Base-by-base conservation (phyloP, 2,797 vertebrate species). In the Gadopsis marmoratus region DNA sequence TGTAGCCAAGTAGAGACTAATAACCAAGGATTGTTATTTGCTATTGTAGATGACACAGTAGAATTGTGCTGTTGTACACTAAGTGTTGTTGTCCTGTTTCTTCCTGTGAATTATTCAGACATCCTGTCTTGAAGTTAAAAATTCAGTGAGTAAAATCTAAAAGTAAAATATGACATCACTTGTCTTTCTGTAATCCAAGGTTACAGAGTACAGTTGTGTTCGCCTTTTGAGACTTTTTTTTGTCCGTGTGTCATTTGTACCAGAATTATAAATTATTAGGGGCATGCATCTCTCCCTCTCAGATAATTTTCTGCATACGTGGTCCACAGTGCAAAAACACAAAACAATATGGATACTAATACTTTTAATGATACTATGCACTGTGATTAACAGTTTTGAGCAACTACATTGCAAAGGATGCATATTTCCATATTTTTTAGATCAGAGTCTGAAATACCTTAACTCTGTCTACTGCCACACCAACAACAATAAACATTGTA, bases 81-180 rank as follows among this genome's bases (percentile, higher is more conserved):
- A 76, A 82, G 67, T 66, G 71, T 77, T 84, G 86, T 66, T 85
- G 67, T 82, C 50, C 61, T 77, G 60, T 68, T 72, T 81, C 62
- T 51, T 82, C 59, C 43, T 48, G 55, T 83, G 60, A 84, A 83
- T 86, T 87, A 88, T 84, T 88, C 72, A 77, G 48, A 64, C 72
- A 41, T 55, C 66, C 71, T 78, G 39, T 75, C 60, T 71, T 61
- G 23, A 78, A 78, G 58, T 53, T 61, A 2, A 81, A 71, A 58
- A 79, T 78, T 78, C 64, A 59, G n/a, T 14, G 35, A 41, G 53
- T 66, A 31, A 70, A 81, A 74, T 78, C 19, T 70, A 47, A 67
- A 82, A 82, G 73, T 68, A 37, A 48, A 78, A 67, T 70, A 48
- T 63, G 65, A 75, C 74, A 64, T 78, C 43, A 53, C 23, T 60